Conservation (phyloP, 2,113 vertebrate species). For the Pelusios castaneus region DNA sequence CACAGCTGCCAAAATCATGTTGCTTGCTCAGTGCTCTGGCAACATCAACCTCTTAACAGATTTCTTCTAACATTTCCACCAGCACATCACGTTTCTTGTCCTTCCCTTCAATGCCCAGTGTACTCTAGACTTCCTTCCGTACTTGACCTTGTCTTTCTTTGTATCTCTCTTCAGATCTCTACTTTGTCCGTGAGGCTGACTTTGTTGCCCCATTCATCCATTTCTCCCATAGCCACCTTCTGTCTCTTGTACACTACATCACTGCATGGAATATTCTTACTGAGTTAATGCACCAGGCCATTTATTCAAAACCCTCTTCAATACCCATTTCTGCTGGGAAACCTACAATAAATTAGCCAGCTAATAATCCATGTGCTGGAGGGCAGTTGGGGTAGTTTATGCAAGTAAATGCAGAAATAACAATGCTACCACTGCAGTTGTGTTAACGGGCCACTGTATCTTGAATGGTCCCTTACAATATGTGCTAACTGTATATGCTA, state of each 20-base stretch:
- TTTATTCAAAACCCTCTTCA: neutral
- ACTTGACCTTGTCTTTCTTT: neutral
- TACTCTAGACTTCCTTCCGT: neutral
- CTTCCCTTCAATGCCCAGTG: neutral
- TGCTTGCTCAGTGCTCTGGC: neutral
- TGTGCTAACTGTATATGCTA: too few relatives aligned
- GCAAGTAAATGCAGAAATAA: neutral
- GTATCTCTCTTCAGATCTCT: neutral
- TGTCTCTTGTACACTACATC: neutral
- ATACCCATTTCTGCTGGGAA: neutral
- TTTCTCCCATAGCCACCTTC: neutral
- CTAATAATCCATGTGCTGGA: neutral
- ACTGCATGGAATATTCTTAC: neutral
- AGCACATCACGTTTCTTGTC: neutral
- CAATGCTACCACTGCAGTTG: too few relatives aligned
- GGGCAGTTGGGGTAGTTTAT: neutral
- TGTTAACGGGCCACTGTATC: too few relatives aligned
- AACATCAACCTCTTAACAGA: neutral
- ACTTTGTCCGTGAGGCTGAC: neutral
- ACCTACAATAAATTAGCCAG: neutral
- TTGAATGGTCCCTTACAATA: too few relatives aligned
- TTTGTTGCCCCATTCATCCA: neutral
- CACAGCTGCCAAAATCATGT: neutral
- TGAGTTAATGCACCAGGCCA: neutral
- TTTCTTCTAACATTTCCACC: neutral